A percentile compares a stretch with the other conserved stretches of the same genome.
Conservation (phyloP, 2,888 invertebrate genomes). For the Diploptera punctata region DNA sequence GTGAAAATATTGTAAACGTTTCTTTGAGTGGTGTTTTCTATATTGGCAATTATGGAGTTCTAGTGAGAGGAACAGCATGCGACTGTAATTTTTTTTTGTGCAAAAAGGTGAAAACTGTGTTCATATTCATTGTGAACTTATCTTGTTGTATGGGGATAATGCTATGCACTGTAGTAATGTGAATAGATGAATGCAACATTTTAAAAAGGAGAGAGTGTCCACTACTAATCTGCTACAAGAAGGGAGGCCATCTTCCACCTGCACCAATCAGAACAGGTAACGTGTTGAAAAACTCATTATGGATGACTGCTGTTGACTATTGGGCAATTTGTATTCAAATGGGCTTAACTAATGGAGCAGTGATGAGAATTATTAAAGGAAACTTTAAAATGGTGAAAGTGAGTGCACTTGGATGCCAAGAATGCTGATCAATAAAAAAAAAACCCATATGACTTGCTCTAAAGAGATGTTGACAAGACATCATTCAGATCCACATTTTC, state of each 20-base stretch:
- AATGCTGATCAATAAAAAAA: not conserved
- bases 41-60: too few species aligned
- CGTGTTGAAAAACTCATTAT: slow-evolving; percentile 14
- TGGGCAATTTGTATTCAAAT: not conserved
- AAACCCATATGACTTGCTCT: not conserved
- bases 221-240: not conserved
- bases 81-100: not conserved
- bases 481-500: not conserved
- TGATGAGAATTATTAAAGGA: slow-evolving; percentile 13
- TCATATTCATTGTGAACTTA: slow-evolving; percentile 15
- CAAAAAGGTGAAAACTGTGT: not conserved
- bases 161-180: slow-evolving; percentile 14
- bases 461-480: slow-evolving; percentile 12
- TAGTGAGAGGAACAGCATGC: not conserved
- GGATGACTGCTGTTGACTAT: slow-evolving; percentile 1
- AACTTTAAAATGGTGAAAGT: not conserved
- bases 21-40: not conserved
- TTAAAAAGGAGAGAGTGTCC: slow-evolving; percentile 18
- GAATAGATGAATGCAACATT: slow-evolving; percentile 1
- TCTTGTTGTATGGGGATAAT: slow-evolving; percentile 3
- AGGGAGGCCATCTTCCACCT: not conserved
- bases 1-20: slow-evolving; percentile 4
- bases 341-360: not conserved
- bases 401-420: too few species aligned
- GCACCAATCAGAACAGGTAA: slow-evolving; percentile 9